Base-by-base conservation (phyloP, 2,797 vertebrate species). In the Leptatherina wallacei region DNA sequence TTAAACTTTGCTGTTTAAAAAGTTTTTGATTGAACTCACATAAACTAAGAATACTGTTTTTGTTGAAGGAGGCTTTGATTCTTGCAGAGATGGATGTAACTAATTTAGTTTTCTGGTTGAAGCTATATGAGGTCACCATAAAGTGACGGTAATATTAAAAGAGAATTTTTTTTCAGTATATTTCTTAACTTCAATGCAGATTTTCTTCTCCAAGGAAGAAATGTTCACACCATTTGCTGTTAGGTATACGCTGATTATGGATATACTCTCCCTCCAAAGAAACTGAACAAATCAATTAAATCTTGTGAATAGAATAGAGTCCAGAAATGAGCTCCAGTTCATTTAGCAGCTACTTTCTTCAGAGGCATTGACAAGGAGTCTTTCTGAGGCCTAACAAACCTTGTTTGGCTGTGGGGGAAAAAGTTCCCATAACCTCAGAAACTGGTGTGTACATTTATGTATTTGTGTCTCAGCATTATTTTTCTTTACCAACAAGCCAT, bases 401-500 rank as follows among this genome's bases (percentile, higher is more conserved):
- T 47, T 16, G 24, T 33, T 77, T 47, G 51, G 30, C 5, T 44
- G 20, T 10, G 49, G 58, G 54, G 33, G 57, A 33, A 42, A 52
- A 64, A 30, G 4, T 49, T 42, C 27, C 24, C 33, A 30, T 60
- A 36, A 57, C 58, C 44, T 24, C 33, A 40, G 22, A 44, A 81
- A 42, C 47, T 72, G 27, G 29, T 52, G n/a, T 63, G 29, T n/a
- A 38, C 67, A 32, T 68, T 69, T 71, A 60, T 79, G 5, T 65
- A 38, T 77, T 57, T 69, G 27, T 78, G 33, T 49, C 47, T 30
- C 32, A 47, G 44, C 61, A 38, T 49, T 58, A 57, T 80, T 79
- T 85, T 77, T 81, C 42, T 76, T 77, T 70, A 61, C 66, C 69
- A 62, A 78, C 30, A 80, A 79, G 73, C 62, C 68, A 73, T 32